phyloP scores from a whole-genome alignment of 1,140 invertebrate genomes.

The Camponotus vicinus region DNA sequence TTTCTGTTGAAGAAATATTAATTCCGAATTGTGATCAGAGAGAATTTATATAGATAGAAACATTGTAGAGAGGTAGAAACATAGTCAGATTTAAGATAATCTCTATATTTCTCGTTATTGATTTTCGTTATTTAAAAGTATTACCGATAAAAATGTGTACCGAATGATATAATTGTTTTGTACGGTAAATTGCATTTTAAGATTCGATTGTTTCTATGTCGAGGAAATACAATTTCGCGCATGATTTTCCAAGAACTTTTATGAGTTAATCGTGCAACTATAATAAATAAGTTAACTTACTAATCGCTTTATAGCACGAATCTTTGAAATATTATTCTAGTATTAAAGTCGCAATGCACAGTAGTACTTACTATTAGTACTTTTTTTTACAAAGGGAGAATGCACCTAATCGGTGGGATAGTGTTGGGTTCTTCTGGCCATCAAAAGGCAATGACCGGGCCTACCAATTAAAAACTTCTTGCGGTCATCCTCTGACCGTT shows the following conservation, averaged over 20 bases:
- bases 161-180: constrained; percentile 29
- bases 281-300: constrained; percentile 12
- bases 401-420: too few relatives aligned
- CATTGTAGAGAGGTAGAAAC: neutral
- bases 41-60: neutral
- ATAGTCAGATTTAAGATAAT: neutral
- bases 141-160: constrained; percentile 20
- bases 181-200: constrained; percentile 3
- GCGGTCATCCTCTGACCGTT: too few relatives aligned
- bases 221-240: neutral
- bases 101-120: constrained; percentile 20
- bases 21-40: neutral
- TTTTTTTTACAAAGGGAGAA: too few relatives aligned
- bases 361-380: too few relatives aligned
- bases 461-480: too few relatives aligned
- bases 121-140: constrained; percentile 17
- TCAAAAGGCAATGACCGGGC: too few relatives aligned
- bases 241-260: constrained; percentile 3
- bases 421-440: too few relatives aligned
- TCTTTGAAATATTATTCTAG: constrained; percentile 7
- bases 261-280: neutral
- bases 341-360: neutral
- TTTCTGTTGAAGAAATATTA: neutral
- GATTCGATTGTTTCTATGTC: constrained; percentile 2
- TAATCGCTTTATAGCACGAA: neutral